Evolutionary conservation across 2,888 invertebrate genomes (phyloP), one percentile per base, ranked within the genome.

Genomic region (Drosophila anceps): DNA sequence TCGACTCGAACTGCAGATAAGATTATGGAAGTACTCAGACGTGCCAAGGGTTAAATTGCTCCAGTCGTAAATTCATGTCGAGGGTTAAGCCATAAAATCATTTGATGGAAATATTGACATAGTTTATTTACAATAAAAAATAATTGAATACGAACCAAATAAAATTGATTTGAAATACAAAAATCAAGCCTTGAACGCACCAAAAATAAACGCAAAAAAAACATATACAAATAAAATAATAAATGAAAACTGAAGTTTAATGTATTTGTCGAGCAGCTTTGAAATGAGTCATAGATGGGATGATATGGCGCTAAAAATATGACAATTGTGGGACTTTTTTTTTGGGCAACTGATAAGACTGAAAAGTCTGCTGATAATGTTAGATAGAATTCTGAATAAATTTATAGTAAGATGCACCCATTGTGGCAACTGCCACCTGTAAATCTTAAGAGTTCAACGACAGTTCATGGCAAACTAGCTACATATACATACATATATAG

Each of bases 401-500:
- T 24, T 35, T 33, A 2, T 15, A 13, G 20, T 20, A 15, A 6
- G 13, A 12, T 13, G 20, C 51, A 24, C 12, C 5, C 15, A 10
- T 24, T 10, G 31, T 39, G 10, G 15, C 4, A 63, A 15, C 1
- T 61, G 60, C 51, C 73, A 72, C 61, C 73, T 78, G 75, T 44
- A 66, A 59, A 24, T 59, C 20, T n/a, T 2, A n/a, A 31, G 64
- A 66, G 83, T 88, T 88, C 82, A 83, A 69, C 77, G 76, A 64
- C 88, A 83, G 84, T 73, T 88, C 81, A 85, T 70, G 72, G 60
- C 58, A 75, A 69, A 68, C 69, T 71, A 31, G 13, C 9, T 24
- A 33, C n/a, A n/a, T 24, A 20, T 35, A n/a, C 12, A 24, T 15
- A 27, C 9, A n/a, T 10, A 10, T 15, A 55, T 59, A 48, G 54